phyloP scores from a whole-genome alignment of 1,140 invertebrate genomes.

The Asobara japonica region DNA sequence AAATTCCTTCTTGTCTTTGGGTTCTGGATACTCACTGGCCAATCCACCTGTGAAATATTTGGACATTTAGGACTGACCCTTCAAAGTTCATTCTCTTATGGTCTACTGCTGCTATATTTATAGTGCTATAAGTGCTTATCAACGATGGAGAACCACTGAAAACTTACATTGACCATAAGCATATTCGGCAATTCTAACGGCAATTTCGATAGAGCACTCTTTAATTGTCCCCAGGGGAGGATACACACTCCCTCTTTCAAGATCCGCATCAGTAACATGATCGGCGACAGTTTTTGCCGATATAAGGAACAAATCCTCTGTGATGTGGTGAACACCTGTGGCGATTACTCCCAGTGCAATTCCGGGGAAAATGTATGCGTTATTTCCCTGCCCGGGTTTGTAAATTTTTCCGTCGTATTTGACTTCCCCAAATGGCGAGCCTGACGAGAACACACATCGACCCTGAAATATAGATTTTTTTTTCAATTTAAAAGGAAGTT shows the following conservation, averaged over 20 bases:
- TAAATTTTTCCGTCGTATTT: constrained; percentile 80
- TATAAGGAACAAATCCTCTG: constrained; percentile 89
- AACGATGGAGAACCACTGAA: too few relatives aligned
- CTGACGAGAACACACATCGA: constrained; percentile 89
- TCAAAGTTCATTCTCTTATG: neutral
- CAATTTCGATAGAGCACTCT: constrained; percentile 79
- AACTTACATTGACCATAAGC: constrained; percentile 74
- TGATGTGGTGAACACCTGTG: constrained; percentile 87
- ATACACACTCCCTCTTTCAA: constrained; percentile 79
- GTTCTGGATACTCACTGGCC: constrained; percentile 86
- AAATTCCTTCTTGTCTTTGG: constrained; percentile 77
- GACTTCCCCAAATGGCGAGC: constrained; percentile 90
- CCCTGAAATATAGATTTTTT: constrained; percentile 72
- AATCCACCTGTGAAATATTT: constrained; percentile 67
- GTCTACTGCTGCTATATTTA: neutral
- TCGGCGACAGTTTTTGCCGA: constrained; percentile 84
- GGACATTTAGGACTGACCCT: neutral
- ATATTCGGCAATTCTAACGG: constrained; percentile 75
- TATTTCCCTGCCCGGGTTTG: constrained; percentile 94
- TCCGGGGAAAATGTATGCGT: constrained; percentile 96
- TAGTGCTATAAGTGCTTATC: too few relatives aligned
- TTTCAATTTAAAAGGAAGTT: neutral
- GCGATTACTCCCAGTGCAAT: constrained; percentile 90
- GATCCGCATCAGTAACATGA: constrained; percentile 74
- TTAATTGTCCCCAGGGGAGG: constrained; percentile 79